Conservation (phyloP, 2,888 invertebrate species). For the Masnerella sp. region DNA sequence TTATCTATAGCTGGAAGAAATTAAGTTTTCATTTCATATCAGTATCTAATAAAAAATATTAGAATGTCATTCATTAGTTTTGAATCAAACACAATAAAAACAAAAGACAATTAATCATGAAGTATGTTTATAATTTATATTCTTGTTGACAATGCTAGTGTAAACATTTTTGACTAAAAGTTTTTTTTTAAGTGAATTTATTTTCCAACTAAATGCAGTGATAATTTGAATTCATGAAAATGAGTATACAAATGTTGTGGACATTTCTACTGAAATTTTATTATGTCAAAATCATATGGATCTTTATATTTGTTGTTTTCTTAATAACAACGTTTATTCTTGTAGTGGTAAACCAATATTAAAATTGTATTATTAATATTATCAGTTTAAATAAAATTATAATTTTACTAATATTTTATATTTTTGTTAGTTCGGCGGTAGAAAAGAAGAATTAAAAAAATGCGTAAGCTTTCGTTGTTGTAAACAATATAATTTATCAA, state of each 20-base stretch:
- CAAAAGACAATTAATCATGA: no score
- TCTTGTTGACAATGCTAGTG: no score
- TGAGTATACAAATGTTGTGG: conserved; percentile 40
- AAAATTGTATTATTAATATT: conserved; percentile 9
- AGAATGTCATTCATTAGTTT: no score
- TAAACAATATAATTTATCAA: background rate
- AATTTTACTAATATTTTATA: conserved; percentile 23
- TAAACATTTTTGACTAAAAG: background rate
- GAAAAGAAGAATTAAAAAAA: conserved; percentile 63
- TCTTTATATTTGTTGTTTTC: conserved; percentile 67
- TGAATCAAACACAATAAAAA: no score
- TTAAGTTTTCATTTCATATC: no score
- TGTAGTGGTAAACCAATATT: conserved; percentile 63
- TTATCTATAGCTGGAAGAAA: no score
- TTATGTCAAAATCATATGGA: conserved; percentile 66
- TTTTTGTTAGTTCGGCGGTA: conserved; percentile 62
- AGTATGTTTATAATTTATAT: no score
- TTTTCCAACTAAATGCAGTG: conserved; percentile 1
- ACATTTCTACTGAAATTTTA: conserved; percentile 60
- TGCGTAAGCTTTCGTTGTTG: conserved; percentile 61
- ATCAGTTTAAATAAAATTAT: background rate
- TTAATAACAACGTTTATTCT: conserved; percentile 65
- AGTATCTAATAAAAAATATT: no score
- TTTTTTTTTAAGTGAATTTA: background rate
- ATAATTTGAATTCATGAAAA: no score